Conservation (phyloP, 1,140 invertebrate species). For the Hylaeus anthracinus region DNA sequence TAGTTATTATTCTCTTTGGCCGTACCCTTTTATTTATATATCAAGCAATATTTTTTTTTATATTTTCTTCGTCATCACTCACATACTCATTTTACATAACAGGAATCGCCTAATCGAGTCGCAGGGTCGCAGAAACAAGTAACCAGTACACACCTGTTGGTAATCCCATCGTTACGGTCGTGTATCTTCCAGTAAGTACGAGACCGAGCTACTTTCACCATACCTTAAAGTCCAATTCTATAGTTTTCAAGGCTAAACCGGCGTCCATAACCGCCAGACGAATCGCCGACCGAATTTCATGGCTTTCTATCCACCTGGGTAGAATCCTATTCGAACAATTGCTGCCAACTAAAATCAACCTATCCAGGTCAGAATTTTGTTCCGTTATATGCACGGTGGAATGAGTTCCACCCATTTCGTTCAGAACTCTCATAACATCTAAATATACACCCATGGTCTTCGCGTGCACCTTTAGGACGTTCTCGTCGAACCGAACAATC, state of each 20-base stretch:
- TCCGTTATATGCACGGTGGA: not conserved
- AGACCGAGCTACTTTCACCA: slow-evolving; percentile 34
- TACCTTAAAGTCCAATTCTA: slow-evolving; percentile 31
- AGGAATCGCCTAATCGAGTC: no score
- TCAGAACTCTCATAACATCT: not conserved
- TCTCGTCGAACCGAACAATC: slow-evolving; percentile 17
- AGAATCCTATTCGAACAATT: no score
- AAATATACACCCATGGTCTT: not conserved
- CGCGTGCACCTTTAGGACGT: not conserved
- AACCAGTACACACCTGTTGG: not conserved
- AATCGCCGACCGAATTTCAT: slow-evolving; percentile 24
- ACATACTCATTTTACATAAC: no score
- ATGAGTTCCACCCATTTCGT: not conserved
- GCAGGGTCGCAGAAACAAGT: no score
- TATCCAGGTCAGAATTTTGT: no score
- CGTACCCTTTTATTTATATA: no score
- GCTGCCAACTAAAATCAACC: no score
- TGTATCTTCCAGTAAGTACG: not conserved
- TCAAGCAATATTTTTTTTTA: no score
- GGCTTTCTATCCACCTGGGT: slow-evolving; percentile 15
- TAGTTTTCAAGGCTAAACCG: slow-evolving; percentile 21
- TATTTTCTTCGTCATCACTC: no score
- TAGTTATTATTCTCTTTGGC: no score
- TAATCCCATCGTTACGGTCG: not conserved
- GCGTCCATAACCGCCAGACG: no score